Percentiles rank a stretch among this genome's conserved stretches.
Evolutionary conservation across 2,797 vertebrate genomes (phyloP).

Genomic region (Pseudochirops cupreus): DNA sequence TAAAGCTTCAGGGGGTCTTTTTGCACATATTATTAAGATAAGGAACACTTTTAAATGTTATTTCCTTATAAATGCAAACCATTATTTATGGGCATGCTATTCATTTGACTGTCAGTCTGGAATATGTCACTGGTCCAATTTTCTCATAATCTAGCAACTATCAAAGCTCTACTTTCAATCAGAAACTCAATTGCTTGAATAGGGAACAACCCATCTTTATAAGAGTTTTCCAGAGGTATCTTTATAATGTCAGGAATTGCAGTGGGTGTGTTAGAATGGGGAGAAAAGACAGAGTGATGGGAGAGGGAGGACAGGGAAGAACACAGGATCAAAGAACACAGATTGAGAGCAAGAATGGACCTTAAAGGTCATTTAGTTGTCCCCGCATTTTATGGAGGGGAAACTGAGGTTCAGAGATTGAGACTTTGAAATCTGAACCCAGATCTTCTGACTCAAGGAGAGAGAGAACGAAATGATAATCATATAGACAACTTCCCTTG

Average conservation of each 20-base stretch:
- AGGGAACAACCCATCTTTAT: neutral
- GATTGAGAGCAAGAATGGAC: neutral
- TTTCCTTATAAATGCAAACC: neutral
- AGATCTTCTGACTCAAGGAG: neutral
- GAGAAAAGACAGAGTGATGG: neutral
- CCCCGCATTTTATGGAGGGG: neutral
- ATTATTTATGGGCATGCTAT: neutral
- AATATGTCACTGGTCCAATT: neutral
- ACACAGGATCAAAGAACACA: neutral
- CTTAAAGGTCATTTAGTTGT: neutral
- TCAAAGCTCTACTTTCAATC: neutral
- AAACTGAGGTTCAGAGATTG: neutral
- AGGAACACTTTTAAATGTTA: neutral
- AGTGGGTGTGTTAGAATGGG: neutral
- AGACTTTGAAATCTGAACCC: neutral
- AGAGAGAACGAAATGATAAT: neutral
- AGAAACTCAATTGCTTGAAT: neutral
- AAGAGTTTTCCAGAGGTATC: neutral
- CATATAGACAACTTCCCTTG: neutral
- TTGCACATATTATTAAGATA: neutral
- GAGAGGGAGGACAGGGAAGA: neutral
- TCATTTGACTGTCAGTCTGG: neutral
- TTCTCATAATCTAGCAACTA: neutral
- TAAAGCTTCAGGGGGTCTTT: neutral
- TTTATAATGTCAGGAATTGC: neutral